Evolutionary conservation across 2,113 vertebrate species (phyloP).

Genomic region (Ammodytes dubius): DNA sequence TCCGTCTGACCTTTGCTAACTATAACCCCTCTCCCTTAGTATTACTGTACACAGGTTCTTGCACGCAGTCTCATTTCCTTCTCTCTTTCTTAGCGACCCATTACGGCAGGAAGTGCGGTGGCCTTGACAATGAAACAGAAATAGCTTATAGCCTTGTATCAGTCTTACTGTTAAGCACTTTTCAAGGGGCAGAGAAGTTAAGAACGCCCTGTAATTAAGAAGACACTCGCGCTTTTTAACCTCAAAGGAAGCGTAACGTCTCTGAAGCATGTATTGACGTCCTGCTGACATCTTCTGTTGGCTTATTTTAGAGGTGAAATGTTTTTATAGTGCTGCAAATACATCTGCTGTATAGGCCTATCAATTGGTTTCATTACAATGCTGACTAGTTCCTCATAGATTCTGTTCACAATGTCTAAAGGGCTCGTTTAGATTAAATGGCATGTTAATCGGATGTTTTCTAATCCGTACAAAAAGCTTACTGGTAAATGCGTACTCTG

Average conservation of each 20-base stretch:
- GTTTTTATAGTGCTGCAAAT: slow-evolving; percentile 10
- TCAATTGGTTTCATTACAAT: slow-evolving; percentile 3
- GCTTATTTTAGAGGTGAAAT: slow-evolving; percentile 23
- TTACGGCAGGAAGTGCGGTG: slow-evolving; percentile 44
- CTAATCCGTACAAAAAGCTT: neutral
- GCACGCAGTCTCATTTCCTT: slow-evolving; percentile 29
- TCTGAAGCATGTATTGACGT: neutral
- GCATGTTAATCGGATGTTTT: neutral
- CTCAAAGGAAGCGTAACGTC: rapidly evolving
- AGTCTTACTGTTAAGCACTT: slow-evolving; percentile 46
- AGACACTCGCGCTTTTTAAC: slow-evolving; percentile 46
- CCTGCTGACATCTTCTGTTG: neutral
- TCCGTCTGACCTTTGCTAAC: neutral
- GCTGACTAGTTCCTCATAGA: neutral
- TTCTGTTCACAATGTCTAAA: neutral
- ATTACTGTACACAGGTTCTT: neutral
- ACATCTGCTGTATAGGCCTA: slow-evolving; percentile 5
- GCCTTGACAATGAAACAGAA: slow-evolving; percentile 30
- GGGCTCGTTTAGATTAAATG: neutral
- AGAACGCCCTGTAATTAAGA: slow-evolving; percentile 19
- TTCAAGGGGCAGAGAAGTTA: neutral
- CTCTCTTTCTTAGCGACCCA: slow-evolving; percentile 4
- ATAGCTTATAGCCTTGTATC: slow-evolving; percentile 16
- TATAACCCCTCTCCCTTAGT: slow-evolving; percentile 12
- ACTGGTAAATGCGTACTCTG: neutral